Percentiles rank a stretch among this genome's conserved stretches.
These are phyloP conservation scores for Littorina saxatilis DNA, from an alignment of 1,140 invertebrate genomes.

Conservation along the genomic window DNA sequence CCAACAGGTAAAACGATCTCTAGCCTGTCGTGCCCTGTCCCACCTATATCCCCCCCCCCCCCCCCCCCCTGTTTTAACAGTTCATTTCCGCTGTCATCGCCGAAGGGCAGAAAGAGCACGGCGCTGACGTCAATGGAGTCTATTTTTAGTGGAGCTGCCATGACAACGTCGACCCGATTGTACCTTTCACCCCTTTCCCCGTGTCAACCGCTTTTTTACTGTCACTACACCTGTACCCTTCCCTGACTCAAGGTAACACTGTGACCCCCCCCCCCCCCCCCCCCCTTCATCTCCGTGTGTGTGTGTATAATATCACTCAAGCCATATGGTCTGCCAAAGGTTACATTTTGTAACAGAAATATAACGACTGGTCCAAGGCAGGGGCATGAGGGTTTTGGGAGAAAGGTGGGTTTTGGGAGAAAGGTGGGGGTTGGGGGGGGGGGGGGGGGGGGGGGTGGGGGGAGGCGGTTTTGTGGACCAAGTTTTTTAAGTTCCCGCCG, in stretches of 20 bases:
- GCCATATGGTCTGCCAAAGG: too few species aligned
- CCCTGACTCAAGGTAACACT: too few species aligned
- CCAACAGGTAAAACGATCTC: too few species aligned
- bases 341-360: too few species aligned
- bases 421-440: not conserved
- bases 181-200: not conserved
- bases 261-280: too few species aligned
- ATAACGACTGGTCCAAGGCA: too few species aligned
- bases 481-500: too few species aligned
- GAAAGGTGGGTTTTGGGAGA: too few species aligned
- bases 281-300: not conserved
- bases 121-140: not conserved
- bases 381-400: too few species aligned
- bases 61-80: not conserved
- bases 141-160: not conserved
- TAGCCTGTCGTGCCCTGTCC: not conserved
- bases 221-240: too few species aligned
- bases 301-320: too few species aligned
- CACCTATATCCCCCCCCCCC: not conserved
- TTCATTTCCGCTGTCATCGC: constrained; percentile 5
- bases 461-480: not conserved
- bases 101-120: not conserved
- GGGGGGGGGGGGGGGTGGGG: not conserved
- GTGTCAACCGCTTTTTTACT: constrained; percentile 5
- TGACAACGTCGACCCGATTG: not conserved